Percentiles rank a stretch among this genome's conserved stretches.
phyloP scores from a whole-genome alignment of 1,140 invertebrate genomes.

The Trinorchestia longiramus region DNA sequence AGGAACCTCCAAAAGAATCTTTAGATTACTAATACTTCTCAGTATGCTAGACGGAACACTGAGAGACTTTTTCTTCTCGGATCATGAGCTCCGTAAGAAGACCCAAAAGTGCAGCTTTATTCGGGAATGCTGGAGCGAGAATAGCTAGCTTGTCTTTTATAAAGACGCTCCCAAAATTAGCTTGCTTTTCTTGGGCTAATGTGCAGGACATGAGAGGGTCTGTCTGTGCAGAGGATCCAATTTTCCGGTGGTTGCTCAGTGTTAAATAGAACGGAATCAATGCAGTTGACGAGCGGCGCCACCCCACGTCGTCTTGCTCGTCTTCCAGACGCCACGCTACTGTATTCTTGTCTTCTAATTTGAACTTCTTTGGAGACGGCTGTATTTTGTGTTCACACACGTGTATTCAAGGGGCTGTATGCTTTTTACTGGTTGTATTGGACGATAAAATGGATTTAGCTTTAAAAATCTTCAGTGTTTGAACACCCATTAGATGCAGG shows the following conservation, averaged over 20 bases:
- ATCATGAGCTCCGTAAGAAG: not conserved
- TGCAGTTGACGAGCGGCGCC: not conserved
- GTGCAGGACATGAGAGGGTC: not conserved
- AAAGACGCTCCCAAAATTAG: not conserved
- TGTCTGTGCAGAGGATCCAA: not conserved
- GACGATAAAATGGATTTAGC: too few species aligned
- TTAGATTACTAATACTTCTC: not conserved
- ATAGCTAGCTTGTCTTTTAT: not conserved
- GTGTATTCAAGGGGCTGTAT: too few species aligned
- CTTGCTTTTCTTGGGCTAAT: slow-evolving; percentile 7
- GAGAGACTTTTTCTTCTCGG: not conserved
- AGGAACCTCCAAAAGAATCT: not conserved
- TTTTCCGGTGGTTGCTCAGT: not conserved
- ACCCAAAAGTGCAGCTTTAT: not conserved
- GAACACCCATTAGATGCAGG: too few species aligned
- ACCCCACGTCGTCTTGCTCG: not conserved
- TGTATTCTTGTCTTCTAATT: not conserved
- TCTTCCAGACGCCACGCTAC: not conserved
- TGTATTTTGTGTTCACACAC: not conserved
- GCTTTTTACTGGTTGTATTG: too few species aligned
- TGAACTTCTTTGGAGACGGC: not conserved
- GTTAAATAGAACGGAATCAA: slow-evolving; percentile 9
- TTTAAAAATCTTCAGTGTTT: too few species aligned
- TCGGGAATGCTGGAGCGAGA: not conserved
- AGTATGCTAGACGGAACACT: not conserved